Base-by-base conservation (phyloP, 2,113 vertebrate species). In the Bubalus kerabau region DNA sequence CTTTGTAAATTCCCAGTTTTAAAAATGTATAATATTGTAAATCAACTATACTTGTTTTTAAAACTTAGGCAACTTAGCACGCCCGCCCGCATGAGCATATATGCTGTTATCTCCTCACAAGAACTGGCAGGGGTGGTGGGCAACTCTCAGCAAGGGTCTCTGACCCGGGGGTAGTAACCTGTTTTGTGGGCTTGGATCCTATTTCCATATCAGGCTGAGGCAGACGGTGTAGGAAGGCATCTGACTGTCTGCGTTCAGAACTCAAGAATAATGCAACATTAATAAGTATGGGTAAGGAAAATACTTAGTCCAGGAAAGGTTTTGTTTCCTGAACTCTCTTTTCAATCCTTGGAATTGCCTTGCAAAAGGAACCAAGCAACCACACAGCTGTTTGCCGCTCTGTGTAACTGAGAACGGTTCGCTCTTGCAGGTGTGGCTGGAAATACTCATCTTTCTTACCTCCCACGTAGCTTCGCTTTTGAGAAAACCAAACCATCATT, bases 331-430 rank as follows among this genome's bases (percentile, higher is more conserved):
- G 1, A 87, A 83, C 15, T 32, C 15, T 30, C 19, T 16, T 57
- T 28, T 32, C 57, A 32, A 8, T 52, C 36, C 8, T 78, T 85
- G 74, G 54, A 87, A 92, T 17, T 7, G 24, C 43, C 32, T 21
- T 67, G 56, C 46, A 62, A 30, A 48, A 50, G n/a, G 56, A 64
- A 52, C 1, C 26, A 48, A 52, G 52, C 17, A 91, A 50, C 7
- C 13, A 16, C 1, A 74, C 17, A 23, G n/a, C 10, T 59, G 2
- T 57, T 46, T 26, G 13, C 6, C 26, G 3, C 6, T 57, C 23
- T 10, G 12, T 30, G 3, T 26, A 14, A 36, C 6, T 6, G 26
- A 36, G 36, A 52, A 36, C 0, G 0, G 36, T 8, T 71, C 11
- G 7, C 54, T 86, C 78, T 21, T 50, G 8, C 5, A 36, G 10